Conservation (phyloP, 1,140 invertebrate species). For the Drosophila lacertosa region DNA sequence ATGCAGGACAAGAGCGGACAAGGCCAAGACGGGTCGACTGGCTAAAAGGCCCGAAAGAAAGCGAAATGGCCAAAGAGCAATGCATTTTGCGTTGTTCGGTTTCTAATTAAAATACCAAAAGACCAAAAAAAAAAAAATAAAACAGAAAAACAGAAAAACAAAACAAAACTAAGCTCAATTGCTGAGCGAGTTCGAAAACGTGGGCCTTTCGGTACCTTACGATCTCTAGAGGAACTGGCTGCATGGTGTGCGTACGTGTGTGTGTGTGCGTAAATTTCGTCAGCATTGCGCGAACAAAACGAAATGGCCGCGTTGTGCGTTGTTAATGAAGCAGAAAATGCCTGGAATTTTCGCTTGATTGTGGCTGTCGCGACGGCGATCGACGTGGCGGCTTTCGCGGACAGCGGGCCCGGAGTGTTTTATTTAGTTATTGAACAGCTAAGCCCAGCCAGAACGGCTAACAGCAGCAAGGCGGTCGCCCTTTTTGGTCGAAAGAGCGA, state of each 20-base stretch:
- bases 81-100: conserved; percentile 77
- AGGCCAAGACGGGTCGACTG: conserved; percentile 10
- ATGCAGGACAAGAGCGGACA: conserved; percentile 22
- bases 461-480: conserved; percentile 38
- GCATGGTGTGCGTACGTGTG: background rate
- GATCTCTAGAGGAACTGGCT: background rate
- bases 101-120: conserved; percentile 83
- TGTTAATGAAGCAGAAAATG: conserved; percentile 82
- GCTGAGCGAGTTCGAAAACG: conserved; percentile 45
- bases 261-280: conserved; percentile 65
- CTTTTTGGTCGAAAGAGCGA: conserved; percentile 39
- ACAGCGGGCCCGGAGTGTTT: conserved; percentile 62
- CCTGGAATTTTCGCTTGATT: conserved; percentile 79
- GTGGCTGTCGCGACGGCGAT: conserved; percentile 41
- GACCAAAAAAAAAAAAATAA: conserved; percentile 4
- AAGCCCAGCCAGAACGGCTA: conserved; percentile 28
- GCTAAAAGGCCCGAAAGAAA: conserved; percentile 48
- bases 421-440: conserved; percentile 80
- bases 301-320: conserved; percentile 74
- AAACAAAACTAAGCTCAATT: conserved; percentile 64
- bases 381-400: conserved; percentile 25
- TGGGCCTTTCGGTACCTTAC: conserved; percentile 11
- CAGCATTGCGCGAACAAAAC: conserved; percentile 52
- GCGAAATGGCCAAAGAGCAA: conserved; percentile 57
- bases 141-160: conserved; percentile 9